These are phyloP conservation scores for Parnassius glacialis DNA, from an alignment of 2,888 invertebrate species.

Conservation along the genomic window DNA sequence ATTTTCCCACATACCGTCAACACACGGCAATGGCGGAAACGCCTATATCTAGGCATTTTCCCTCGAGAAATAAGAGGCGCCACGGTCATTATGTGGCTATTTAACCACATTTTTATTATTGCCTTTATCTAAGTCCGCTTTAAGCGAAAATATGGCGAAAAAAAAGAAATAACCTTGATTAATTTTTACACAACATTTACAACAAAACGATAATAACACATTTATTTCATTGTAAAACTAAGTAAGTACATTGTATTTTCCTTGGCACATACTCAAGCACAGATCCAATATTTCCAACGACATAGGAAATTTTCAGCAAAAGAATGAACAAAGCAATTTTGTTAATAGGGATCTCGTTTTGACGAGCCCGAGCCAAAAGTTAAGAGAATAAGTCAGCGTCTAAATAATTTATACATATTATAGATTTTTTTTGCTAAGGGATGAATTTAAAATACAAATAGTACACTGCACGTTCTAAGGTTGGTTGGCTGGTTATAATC, in stretches of 20 bases:
- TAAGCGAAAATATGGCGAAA: neutral
- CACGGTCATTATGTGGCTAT: slow-evolving; percentile 31
- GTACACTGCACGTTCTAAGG: slow-evolving; percentile 55
- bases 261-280: slow-evolving; percentile 1
- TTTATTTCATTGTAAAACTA: slow-evolving; percentile 2
- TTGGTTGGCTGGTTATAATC: slow-evolving; percentile 43
- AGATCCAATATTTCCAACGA: slow-evolving; percentile 31
- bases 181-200: neutral
- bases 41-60: slow-evolving; percentile 50
- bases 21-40: slow-evolving; percentile 45
- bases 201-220: neutral
- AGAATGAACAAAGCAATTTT: slow-evolving; percentile 35
- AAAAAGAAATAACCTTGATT: neutral
- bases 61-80: slow-evolving; percentile 39
- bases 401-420: slow-evolving; percentile 20
- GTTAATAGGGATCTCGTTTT: slow-evolving; percentile 38
- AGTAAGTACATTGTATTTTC: slow-evolving; percentile 11
- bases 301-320: slow-evolving; percentile 30
- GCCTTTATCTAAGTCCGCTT: slow-evolving; percentile 30
- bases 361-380: slow-evolving; percentile 30
- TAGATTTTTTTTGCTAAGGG: no score
- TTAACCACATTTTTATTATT: slow-evolving; percentile 50
- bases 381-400: slow-evolving; percentile 29
- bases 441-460: slow-evolving; percentile 54
- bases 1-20: slow-evolving; percentile 52